These are phyloP conservation scores for Premnoplex brunnescens DNA, from an alignment of 2,797 vertebrate species.

Conservation along the genomic window DNA sequence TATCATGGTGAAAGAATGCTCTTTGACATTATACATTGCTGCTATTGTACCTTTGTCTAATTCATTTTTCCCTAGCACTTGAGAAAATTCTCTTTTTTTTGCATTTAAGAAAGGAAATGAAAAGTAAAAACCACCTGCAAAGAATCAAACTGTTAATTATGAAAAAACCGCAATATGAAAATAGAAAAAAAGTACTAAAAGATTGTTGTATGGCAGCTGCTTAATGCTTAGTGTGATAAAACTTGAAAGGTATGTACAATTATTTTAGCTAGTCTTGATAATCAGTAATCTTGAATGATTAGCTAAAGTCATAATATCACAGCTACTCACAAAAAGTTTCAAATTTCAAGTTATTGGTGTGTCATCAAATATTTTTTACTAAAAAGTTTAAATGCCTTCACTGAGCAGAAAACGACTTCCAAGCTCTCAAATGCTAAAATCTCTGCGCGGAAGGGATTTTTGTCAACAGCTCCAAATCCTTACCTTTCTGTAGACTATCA, in stretches of 20 bases:
- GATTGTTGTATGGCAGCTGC: not conserved
- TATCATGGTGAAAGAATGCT: not conserved
- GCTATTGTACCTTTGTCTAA: not conserved
- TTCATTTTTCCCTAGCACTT: not conserved
- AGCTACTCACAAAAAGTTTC: not conserved
- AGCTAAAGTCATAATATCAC: not conserved
- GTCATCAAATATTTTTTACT: not conserved
- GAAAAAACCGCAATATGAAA: not conserved
- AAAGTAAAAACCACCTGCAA: not conserved
- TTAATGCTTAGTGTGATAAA: not conserved
- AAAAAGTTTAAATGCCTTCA: not conserved
- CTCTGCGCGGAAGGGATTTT: not conserved
- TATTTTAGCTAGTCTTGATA: not conserved
- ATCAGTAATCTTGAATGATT: not conserved
- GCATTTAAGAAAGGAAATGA: not conserved
- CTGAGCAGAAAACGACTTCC: not conserved
- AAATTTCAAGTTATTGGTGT: not conserved
- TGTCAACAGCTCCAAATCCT: not conserved
- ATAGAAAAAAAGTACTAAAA: not conserved
- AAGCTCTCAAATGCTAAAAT: not conserved
- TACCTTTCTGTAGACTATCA: constrained; percentile 97
- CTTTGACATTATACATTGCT: not conserved
- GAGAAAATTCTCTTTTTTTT: not conserved
- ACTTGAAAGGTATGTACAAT: not conserved
- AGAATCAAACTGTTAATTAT: not conserved